Conservation (phyloP, 2,888 invertebrate species). For the Drosophila nr. perissopoda region DNA sequence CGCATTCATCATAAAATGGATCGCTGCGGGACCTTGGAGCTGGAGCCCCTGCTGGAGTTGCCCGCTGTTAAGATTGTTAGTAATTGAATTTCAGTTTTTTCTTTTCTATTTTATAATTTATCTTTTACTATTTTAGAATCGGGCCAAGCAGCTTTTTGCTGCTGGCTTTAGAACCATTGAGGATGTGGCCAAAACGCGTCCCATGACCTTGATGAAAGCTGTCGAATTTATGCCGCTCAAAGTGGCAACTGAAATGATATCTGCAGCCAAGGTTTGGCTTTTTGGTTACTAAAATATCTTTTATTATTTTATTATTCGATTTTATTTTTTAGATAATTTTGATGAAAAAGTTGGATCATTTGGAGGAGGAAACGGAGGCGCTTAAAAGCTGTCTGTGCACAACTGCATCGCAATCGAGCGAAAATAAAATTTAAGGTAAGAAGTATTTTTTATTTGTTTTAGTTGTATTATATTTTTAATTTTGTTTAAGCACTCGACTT, state of each 20-base stretch:
- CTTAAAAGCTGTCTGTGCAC: conserved; percentile 74
- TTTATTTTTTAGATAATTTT: conserved; percentile 88
- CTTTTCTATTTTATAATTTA: background rate
- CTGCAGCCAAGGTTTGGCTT: conserved; percentile 89
- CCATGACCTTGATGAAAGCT: conserved; percentile 87
- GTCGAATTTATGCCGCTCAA: conserved; percentile 90
- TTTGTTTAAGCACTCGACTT: conserved; percentile 64
- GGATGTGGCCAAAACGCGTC: conserved; percentile 90
- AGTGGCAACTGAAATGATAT: conserved; percentile 92
- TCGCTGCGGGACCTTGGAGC: conserved; percentile 92
- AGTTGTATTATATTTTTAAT: conserved; percentile 41
- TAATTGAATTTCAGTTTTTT: background rate
- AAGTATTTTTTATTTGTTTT: conserved; percentile 8
- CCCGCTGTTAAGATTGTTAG: conserved; percentile 93
- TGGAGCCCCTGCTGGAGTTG: conserved; percentile 93
- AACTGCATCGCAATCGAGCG: conserved; percentile 3
- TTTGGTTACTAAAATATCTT: background rate
- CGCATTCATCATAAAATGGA: conserved; percentile 91
- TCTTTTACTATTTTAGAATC: conserved; percentile 85
- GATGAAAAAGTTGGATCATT: conserved; percentile 93
- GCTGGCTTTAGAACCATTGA: conserved; percentile 93
- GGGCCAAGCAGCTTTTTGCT: conserved; percentile 93
- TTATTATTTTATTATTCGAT: conserved; percentile 1
- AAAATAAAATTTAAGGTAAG: background rate
- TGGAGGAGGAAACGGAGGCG: conserved; percentile 93